Evolutionary conservation across 1,140 invertebrate species (phyloP).

Genomic region (Aphelenchoides fujianensis): DNA sequence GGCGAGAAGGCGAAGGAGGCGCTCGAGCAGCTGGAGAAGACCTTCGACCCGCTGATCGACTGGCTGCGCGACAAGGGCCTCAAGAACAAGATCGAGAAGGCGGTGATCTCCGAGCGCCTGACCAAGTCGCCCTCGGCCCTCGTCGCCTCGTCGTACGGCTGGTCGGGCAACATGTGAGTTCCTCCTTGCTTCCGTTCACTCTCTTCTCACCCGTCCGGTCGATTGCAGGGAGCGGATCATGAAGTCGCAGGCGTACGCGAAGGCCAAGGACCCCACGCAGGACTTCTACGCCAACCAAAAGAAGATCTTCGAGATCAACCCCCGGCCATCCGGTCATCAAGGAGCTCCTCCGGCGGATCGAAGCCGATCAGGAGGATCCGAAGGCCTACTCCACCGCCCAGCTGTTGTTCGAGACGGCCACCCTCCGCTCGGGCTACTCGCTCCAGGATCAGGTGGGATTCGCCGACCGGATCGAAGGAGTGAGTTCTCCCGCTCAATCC

Average conservation of each 20-base stretch:
- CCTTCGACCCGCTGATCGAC: conserved; percentile 83
- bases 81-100: conserved; percentile 79
- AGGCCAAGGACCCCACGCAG: conserved; percentile 84
- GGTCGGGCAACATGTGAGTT: conserved; percentile 99
- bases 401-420: conserved; percentile 86
- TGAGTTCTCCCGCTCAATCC: no score
- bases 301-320: conserved; percentile 96
- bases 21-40: conserved; percentile 75
- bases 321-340: conserved; percentile 89
- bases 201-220: no score
- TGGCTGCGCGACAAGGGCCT: conserved; percentile 84
- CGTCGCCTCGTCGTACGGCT: conserved; percentile 91
- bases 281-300: conserved; percentile 89
- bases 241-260: conserved; percentile 92
- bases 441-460: conserved; percentile 80
- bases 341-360: conserved; percentile 80
- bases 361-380: conserved; percentile 73
- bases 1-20: conserved; percentile 78
- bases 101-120: conserved; percentile 81
- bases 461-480: conserved; percentile 76
- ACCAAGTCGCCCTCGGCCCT: conserved; percentile 89
- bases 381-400: conserved; percentile 80
- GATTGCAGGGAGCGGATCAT: conserved; percentile 93
- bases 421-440: conserved; percentile 83
- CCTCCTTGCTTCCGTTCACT: no score